Conservation (phyloP, 2,888 invertebrate species). For the Sphaeridia pumilis region DNA sequence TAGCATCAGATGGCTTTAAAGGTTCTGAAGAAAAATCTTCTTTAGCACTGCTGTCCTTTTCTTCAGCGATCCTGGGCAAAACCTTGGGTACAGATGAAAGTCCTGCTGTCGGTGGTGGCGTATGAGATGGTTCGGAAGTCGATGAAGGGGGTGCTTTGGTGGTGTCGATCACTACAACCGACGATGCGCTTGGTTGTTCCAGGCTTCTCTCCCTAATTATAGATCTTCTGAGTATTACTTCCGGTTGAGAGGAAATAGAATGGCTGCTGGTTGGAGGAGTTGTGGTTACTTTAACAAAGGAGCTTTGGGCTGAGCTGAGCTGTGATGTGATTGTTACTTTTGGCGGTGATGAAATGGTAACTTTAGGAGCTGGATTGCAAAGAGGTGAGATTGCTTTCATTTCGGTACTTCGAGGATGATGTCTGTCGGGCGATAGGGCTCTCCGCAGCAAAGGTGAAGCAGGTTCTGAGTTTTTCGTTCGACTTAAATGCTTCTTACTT, state of each 20-base stretch:
- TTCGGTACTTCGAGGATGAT: slow-evolving; percentile 83
- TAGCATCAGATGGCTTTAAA: too few relatives aligned
- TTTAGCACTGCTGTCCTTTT: slow-evolving; percentile 66
- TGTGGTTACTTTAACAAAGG: slow-evolving; percentile 14
- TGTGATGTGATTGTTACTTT: slow-evolving; percentile 42
- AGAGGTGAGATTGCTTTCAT: slow-evolving; percentile 72
- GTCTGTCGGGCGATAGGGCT: slow-evolving; percentile 79
- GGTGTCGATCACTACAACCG: neutral
- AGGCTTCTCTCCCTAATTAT: slow-evolving; percentile 19
- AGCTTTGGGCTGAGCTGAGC: slow-evolving; percentile 22
- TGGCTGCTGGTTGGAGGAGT: slow-evolving; percentile 26
- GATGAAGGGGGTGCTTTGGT: slow-evolving; percentile 6
- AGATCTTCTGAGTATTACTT: slow-evolving; percentile 25
- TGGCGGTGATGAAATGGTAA: slow-evolving; percentile 40
- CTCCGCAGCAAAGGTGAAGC: slow-evolving; percentile 78
- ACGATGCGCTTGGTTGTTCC: too few relatives aligned
- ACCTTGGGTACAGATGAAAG: slow-evolving; percentile 30
- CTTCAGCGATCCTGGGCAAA: slow-evolving; percentile 73
- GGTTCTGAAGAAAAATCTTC: slow-evolving; percentile 18
- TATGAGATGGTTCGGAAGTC: slow-evolving; percentile 18
- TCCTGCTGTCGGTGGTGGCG: slow-evolving; percentile 23
- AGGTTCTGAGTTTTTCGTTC: slow-evolving; percentile 74
- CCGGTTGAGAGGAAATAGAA: slow-evolving; percentile 16
- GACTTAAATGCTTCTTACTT: slow-evolving; percentile 56
- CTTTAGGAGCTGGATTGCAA: slow-evolving; percentile 41